Conservation (phyloP, 2,797 vertebrate species). For the Gallirallus australis region DNA sequence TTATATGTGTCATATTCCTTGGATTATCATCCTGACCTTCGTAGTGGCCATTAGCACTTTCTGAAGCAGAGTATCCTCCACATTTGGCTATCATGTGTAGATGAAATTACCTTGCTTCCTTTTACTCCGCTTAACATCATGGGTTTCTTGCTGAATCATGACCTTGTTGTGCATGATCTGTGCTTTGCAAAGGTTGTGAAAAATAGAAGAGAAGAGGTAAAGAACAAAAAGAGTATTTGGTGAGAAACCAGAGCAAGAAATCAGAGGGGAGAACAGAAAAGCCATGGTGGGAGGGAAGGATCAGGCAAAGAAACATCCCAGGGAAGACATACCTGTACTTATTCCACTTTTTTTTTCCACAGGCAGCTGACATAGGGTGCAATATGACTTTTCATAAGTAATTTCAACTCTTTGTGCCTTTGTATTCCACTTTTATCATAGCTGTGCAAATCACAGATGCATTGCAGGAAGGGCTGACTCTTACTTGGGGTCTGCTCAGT, state of each 20-base stretch:
- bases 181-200: neutral
- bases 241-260: neutral
- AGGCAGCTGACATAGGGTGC: neutral
- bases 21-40: neutral
- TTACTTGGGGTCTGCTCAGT: neutral
- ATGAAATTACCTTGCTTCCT: neutral
- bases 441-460: neutral
- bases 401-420: neutral
- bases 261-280: neutral
- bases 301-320: neutral
- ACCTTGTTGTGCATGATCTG: neutral
- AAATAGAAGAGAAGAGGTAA: neutral
- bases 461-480: neutral
- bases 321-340: accelerated
- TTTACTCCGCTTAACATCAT: neutral
- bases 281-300: neutral
- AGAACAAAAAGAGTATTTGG: neutral
- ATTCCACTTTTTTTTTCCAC: neutral
- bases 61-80: neutral
- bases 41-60: neutral
- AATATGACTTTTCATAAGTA: neutral
- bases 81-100: neutral
- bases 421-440: neutral
- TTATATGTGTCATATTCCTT: neutral
- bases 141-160: neutral